A percentile compares a stretch with the other conserved stretches of the same genome.
These are phyloP conservation scores for Erinaceus europaeus DNA, from an alignment of 2,113 vertebrate genomes.

Conservation along the genomic window DNA sequence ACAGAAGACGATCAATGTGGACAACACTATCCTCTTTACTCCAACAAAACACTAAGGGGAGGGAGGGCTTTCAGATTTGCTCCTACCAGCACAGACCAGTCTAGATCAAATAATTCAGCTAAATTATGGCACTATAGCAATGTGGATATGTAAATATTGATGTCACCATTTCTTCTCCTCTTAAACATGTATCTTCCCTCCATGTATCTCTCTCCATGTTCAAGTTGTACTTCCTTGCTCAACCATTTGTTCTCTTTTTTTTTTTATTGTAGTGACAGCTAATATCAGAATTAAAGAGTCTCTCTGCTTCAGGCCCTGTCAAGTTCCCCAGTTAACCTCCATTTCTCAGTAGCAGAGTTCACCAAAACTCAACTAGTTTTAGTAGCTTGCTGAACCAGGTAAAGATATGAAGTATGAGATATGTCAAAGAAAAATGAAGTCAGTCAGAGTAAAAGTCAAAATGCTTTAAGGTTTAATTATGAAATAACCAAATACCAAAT, in stretches of 20 bases:
- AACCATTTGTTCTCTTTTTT: neutral
- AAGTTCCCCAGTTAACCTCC: neutral
- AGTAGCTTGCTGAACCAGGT: no score
- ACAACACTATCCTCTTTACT: no score
- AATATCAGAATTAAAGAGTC: neutral
- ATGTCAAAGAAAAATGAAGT: neutral
- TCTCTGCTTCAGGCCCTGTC: neutral
- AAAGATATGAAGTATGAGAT: neutral
- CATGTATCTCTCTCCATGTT: neutral
- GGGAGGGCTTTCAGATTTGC: no score
- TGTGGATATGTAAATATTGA: neutral
- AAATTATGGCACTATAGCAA: no score
- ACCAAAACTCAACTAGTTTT: no score
- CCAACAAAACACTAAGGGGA: no score
- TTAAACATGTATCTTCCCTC: neutral
- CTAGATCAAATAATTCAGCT: no score
- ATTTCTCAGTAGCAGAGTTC: neutral
- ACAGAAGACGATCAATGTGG: no score
- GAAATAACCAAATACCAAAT: neutral
- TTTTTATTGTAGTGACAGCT: slow-evolving; percentile 9
- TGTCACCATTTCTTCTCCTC: neutral
- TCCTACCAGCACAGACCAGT: no score
- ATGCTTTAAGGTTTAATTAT: neutral
- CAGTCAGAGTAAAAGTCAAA: neutral
- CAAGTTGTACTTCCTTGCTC: neutral